Percentiles rank a stretch among this genome's conserved stretches.
Evolutionary conservation across 2,113 vertebrate genomes (phyloP).

Genomic region (Scophthalmus maximus): DNA sequence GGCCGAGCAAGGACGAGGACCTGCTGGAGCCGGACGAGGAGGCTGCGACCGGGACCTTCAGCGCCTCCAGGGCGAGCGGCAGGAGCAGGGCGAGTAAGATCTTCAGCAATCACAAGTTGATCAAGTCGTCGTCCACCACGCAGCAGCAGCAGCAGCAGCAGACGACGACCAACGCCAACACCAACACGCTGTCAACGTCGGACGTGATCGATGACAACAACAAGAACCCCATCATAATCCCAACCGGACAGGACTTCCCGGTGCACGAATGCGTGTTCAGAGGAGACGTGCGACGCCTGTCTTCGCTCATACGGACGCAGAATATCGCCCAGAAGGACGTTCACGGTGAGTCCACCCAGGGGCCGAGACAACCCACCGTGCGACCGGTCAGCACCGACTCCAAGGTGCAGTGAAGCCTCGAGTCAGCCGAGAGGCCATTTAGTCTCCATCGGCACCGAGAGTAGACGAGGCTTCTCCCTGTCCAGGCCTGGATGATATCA

Average conservation of each 20-base stretch:
- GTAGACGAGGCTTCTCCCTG: slow-evolving; percentile 40
- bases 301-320: slow-evolving; percentile 95
- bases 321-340: slow-evolving; percentile 96
- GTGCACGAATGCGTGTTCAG: slow-evolving; percentile 98
- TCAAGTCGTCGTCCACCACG: slow-evolving; percentile 77
- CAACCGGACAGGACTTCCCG: slow-evolving; percentile 85
- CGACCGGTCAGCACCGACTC: too few species aligned
- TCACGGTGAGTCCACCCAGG: slow-evolving; percentile 88
- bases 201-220: slow-evolving; percentile 82
- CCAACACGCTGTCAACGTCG: slow-evolving; percentile 72
- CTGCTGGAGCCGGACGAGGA: slow-evolving; percentile 92
- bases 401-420: slow-evolving; percentile 31
- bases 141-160: slow-evolving; percentile 79
- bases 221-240: slow-evolving; percentile 81
- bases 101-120: slow-evolving; percentile 87
- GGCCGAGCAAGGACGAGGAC: slow-evolving; percentile 91
- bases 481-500: slow-evolving; percentile 30
- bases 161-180: slow-evolving; percentile 75
- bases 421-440: slow-evolving; percentile 34
- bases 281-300: slow-evolving; percentile 93
- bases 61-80: slow-evolving; percentile 76
- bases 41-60: slow-evolving; percentile 88
- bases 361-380: too few species aligned
- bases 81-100: slow-evolving; percentile 85
- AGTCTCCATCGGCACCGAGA: slow-evolving; percentile 8